Evolutionary conservation across 2,113 vertebrate species (phyloP), one percentile per base, ranked within the genome.

Genomic region (Lepus timidus): DNA sequence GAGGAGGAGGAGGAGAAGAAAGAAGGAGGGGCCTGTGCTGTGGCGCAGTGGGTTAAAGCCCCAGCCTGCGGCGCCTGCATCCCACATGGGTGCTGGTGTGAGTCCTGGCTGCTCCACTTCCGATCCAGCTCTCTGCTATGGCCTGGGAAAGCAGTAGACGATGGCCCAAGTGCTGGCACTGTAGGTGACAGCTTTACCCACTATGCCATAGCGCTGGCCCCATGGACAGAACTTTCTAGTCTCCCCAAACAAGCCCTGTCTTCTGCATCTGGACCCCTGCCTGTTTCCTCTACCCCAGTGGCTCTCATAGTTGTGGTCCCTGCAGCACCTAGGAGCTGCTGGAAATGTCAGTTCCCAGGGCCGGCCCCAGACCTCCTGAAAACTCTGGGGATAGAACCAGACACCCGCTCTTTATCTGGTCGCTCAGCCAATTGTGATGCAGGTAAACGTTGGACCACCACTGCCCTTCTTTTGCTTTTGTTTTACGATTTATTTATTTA

Each of bases 341-440:
- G 65, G 78, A 85, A 76, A 62, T 80, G 78, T 51, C 39, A 0
- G 20, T 65, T 81, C 67, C 83, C 5, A 6, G 62, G 68, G 64
- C 27, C 22, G 2, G 14, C 55, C 39, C 10, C 58, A 87, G 76
- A 39, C n/a, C 19, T 64, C 10, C 91, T 13, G 14, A 29, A 23
- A 51, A 9, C 4, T 1, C 29, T 19, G 36, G 52, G 20, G 52
- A 12, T 9, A 17, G 27, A 49, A 65, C 9, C 4, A 23, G 67
- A 25, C 62, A n/a, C 64, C 67, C 36, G 58, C 39, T 29, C 80
- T 44, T 76, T 51, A 39, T 9, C 65, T 67, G 49, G 36, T 17
- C 36, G 31, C 27, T 1, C 1, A 9, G 23, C 2, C 5, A 6
- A 39, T 6, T 19, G 12, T 1, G 36, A 25, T 0, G 6, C 33